Base-by-base conservation (phyloP, 2,888 invertebrate species). In the Galerucella calmariensis region DNA sequence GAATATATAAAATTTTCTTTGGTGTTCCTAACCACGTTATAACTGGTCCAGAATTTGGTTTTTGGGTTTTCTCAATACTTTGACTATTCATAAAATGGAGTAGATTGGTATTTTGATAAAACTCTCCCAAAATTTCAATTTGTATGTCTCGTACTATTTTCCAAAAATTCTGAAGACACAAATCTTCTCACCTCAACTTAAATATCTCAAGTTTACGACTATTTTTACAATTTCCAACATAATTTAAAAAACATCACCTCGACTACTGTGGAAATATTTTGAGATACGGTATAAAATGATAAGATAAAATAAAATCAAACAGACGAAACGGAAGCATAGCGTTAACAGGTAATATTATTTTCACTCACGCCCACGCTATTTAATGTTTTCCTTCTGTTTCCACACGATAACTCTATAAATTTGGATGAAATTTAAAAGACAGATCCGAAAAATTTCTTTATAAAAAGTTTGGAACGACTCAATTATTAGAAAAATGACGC, bases 271-370 rank as follows among this genome's bases (percentile, higher is more conserved):
- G 8, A 41, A 16, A 56, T 56, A 56, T 56, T 51, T 10, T 10
- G 20, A 56, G 56, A 56, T 56, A 56, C 16, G 16, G 20, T 10
- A 14, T 14, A 16, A 56, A 53, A 14, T 16, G 56, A 56, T 56
- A 56, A 56, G 56, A 56, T 56, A 56, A 56, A 56, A 56, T 16
- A 16, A 56, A 16, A 56, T 56, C 56, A 20, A 56, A 20, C 56
- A 16, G 20, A 56, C 16, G 56, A 56, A 56, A 16, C 56, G 20
- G 56, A 56, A 56, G 56, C 56, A 8, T 20, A 11, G 20, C 20
- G 9, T 56, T 56, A 20, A 20, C 56, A 56, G 56, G 56, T 56
- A 56, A 20, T 56, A 20, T 20, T 56, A 16, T 56, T 56, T 56
- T 56, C 10, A 56, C n/a, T 20, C 10, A 56, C 51, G 51, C 56